These are phyloP conservation scores for Ciconia stormi DNA, from an alignment of 2,113 vertebrate genomes.

Conservation along the genomic window DNA sequence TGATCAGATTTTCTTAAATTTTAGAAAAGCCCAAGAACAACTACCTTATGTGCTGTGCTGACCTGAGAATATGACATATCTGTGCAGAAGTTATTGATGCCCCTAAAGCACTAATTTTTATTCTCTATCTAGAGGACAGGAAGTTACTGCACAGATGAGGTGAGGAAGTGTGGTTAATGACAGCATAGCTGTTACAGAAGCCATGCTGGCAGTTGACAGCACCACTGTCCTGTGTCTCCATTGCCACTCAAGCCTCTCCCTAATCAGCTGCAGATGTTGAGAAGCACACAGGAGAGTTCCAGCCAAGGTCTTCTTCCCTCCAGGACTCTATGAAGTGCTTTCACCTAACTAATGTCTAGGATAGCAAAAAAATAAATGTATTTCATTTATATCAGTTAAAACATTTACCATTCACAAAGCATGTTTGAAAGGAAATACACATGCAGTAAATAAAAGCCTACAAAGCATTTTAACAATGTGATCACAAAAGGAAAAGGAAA, in stretches of 20 bases:
- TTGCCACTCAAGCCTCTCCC: background rate
- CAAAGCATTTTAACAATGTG: background rate
- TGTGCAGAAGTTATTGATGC: background rate
- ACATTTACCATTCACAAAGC: background rate
- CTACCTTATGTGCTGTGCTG: background rate
- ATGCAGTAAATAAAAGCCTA: background rate
- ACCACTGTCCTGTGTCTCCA: background rate
- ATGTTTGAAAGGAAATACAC: background rate
- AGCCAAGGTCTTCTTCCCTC: background rate
- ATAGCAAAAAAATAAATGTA: background rate
- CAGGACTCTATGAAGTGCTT: background rate
- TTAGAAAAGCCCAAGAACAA: background rate
- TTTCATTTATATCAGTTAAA: background rate
- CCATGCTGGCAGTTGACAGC: background rate
- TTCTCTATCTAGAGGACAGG: background rate
- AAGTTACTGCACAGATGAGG: background rate
- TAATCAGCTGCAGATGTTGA: background rate
- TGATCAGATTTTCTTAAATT: background rate
- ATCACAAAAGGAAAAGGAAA: background rate
- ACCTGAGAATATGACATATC: background rate
- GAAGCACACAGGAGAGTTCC: background rate
- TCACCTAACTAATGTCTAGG: background rate
- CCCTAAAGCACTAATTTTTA: background rate
- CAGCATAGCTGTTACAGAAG: background rate
- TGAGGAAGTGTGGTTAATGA: background rate